Evolutionary conservation across 2,797 vertebrate species (phyloP).

Genomic region (Gambelia wislizenii): DNA sequence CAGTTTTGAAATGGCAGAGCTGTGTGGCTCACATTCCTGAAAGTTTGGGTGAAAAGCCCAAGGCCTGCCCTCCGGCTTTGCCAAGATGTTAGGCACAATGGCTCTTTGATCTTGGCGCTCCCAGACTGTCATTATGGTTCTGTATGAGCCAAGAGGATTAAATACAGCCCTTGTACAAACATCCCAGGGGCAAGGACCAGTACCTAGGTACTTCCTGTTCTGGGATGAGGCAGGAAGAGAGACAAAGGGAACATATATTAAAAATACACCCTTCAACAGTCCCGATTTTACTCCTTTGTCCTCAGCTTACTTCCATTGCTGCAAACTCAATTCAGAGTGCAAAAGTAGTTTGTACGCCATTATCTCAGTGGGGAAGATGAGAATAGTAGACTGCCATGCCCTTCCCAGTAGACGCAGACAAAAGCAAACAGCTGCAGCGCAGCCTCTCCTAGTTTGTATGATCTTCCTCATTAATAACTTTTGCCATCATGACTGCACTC

Average conservation of each 20-base stretch:
- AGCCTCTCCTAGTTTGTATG: too few relatives aligned
- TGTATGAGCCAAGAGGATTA: neutral
- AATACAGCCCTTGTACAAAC: neutral
- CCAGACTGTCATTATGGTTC: constrained; percentile 1
- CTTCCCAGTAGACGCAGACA: too few relatives aligned
- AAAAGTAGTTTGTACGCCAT: too few relatives aligned
- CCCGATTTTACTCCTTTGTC: too few relatives aligned
- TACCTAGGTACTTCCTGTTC: constrained; percentile 3
- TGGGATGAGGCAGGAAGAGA: neutral
- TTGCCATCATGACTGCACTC: too few relatives aligned
- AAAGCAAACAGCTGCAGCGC: too few relatives aligned
- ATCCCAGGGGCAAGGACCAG: neutral
- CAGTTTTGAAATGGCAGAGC: neutral
- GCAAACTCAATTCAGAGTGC: too few relatives aligned
- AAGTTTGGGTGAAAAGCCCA: neutral
- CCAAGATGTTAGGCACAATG: neutral
- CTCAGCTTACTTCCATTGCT: too few relatives aligned
- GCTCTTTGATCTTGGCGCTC: constrained; percentile 8
- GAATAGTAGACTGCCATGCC: too few relatives aligned
- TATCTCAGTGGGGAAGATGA: too few relatives aligned
- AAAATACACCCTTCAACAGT: too few relatives aligned
- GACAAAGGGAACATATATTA: neutral
- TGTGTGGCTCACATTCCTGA: neutral
- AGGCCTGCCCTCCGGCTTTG: neutral
- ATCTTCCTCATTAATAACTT: too few relatives aligned